A percentile compares a stretch with the other conserved stretches of the same genome.
Conservation (phyloP, 2,888 invertebrate species). For the Philereme transversata region DNA sequence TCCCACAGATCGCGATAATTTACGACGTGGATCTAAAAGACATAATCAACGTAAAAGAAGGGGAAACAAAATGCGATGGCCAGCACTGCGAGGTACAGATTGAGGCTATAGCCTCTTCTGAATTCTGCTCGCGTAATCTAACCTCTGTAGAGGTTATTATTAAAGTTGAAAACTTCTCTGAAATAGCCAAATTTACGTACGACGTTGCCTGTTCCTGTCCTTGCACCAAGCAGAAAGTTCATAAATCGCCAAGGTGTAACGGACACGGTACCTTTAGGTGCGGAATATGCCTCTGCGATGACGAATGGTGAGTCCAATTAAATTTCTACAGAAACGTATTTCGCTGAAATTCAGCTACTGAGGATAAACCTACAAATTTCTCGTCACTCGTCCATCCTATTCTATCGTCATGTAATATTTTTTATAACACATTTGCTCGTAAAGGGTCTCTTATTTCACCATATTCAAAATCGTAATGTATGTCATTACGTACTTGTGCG, state of each 20-base stretch:
- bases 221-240: constrained; percentile 56
- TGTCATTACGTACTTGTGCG: too few relatives aligned
- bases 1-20: constrained; percentile 11
- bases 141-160: constrained; percentile 10
- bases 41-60: constrained; percentile 7
- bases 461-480: too few relatives aligned
- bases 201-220: constrained; percentile 67
- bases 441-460: too few relatives aligned
- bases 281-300: constrained; percentile 85
- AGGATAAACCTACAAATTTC: too few relatives aligned
- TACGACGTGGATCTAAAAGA: constrained; percentile 3
- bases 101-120: constrained; percentile 36
- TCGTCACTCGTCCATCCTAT: too few relatives aligned
- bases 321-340: too few relatives aligned
- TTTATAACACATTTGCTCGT: too few relatives aligned
- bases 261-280: constrained; percentile 82
- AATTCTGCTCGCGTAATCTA: constrained; percentile 56
- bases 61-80: neutral
- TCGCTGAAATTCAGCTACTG: too few relatives aligned
- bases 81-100: constrained; percentile 45
- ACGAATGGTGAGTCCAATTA: constrained; percentile 60
- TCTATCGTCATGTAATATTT: too few relatives aligned
- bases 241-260: constrained; percentile 68
- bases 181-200: constrained; percentile 53
- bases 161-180: constrained; percentile 44